These are phyloP conservation scores for Oscheius sp. DNA, from an alignment of 1,140 invertebrate species.

Conservation along the genomic window DNA sequence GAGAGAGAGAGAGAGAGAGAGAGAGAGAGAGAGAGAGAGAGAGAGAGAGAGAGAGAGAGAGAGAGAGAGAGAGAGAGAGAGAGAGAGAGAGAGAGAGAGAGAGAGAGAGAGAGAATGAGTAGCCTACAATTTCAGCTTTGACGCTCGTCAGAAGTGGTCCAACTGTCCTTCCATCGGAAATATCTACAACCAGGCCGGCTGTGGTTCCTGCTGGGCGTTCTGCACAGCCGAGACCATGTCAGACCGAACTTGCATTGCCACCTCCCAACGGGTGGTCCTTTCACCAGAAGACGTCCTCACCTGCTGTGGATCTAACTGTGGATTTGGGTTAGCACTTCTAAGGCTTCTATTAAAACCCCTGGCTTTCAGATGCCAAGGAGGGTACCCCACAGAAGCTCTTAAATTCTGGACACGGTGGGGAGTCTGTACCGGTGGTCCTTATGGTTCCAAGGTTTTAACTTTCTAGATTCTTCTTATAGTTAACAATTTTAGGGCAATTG, in stretches of 20 bases:
- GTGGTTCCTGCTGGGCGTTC: conserved; percentile 29
- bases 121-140: too few relatives aligned
- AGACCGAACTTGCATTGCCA: conserved; percentile 20
- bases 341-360: too few relatives aligned
- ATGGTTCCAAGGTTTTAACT: neutral
- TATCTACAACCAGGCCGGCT: conserved; percentile 3
- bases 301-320: neutral
- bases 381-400: neutral
- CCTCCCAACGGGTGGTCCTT: neutral
- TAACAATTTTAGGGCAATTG: neutral
- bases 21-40: too few relatives aligned
- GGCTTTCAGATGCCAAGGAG: neutral
- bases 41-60: too few relatives aligned
- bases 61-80: too few relatives aligned
- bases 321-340: too few relatives aligned
- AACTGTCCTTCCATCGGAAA: neutral
- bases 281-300: neutral
- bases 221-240: conserved; percentile 21
- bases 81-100: too few relatives aligned
- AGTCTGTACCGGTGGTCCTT: neutral
- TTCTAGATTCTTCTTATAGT: neutral
- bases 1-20: too few relatives aligned
- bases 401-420: neutral
- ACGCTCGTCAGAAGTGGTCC: conserved; percentile 12
- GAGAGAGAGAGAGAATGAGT: too few relatives aligned